Evolutionary conservation across 2,888 invertebrate genomes (phyloP).

Genomic region (Scaptomyza parva): DNA sequence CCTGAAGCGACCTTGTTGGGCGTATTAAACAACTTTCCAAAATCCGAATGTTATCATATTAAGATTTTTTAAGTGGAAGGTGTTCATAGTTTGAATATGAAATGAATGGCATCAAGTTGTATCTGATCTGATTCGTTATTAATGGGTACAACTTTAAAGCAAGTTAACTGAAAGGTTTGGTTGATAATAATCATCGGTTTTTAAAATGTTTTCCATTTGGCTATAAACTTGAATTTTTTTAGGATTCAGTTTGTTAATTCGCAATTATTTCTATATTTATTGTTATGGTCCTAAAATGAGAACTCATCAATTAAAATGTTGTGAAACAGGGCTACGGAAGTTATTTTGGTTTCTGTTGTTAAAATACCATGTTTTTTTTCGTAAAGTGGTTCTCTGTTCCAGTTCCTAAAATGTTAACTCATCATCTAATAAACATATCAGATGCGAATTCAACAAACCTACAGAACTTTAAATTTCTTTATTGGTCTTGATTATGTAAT

Average conservation of each 20-base stretch:
- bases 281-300: neutral
- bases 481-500: too few relatives aligned
- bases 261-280: constrained; percentile 1
- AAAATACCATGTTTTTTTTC: constrained; percentile 3
- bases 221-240: neutral
- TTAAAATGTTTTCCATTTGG: constrained; percentile 1
- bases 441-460: neutral
- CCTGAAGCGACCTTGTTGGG: constrained; percentile 26
- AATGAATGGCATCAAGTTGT: constrained; percentile 25
- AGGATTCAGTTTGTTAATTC: neutral
- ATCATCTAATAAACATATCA: neutral
- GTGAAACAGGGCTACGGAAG: constrained; percentile 1
- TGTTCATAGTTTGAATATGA: constrained; percentile 22
- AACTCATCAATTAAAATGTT: neutral
- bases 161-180: constrained; percentile 13
- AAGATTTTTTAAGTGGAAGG: constrained; percentile 14
- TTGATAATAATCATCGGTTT: neutral
- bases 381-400: neutral
- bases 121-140: constrained; percentile 32
- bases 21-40: constrained; percentile 60
- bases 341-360: constrained; percentile 1
- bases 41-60: constrained; percentile 15
- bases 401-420: neutral
- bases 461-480: neutral
- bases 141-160: constrained; percentile 27